phyloP scores from a whole-genome alignment of 2,888 invertebrate genomes.

The Molorchus minor region DNA sequence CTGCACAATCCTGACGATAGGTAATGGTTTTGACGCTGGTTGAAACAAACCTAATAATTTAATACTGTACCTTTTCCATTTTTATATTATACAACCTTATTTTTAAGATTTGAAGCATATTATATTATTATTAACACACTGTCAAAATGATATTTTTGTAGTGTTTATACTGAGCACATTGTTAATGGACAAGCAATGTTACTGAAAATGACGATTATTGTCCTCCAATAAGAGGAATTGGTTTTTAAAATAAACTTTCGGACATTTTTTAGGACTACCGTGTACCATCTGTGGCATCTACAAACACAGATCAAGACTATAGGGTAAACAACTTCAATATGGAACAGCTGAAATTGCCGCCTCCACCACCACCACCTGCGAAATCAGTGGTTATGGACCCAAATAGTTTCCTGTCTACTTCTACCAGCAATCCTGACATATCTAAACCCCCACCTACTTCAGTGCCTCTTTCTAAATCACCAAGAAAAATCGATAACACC shows the following conservation, averaged over 20 bases:
- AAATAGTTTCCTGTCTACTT: neutral
- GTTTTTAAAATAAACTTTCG: neutral
- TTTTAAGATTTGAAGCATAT: too few species aligned
- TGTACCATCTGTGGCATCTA: conserved; percentile 6
- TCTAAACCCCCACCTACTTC: conserved; percentile 12
- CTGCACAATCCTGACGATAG: too few species aligned
- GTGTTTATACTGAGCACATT: too few species aligned
- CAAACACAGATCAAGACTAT: conserved; percentile 56
- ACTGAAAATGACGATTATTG: too few species aligned
- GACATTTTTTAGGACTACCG: conserved; percentile 42
- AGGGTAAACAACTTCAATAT: conserved; percentile 53
- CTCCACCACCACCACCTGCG: conserved; percentile 66
- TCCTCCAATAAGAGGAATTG: too few species aligned
- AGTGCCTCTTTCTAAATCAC: conserved; percentile 24
- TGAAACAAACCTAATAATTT: too few species aligned
- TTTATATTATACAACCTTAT: too few species aligned
- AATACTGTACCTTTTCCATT: too few species aligned
- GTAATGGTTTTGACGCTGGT: too few species aligned
- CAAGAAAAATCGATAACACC: conserved; percentile 69
- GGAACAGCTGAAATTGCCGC: conserved; percentile 57
- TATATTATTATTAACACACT: too few species aligned
- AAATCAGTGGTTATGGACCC: conserved; percentile 25
- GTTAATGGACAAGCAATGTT: too few species aligned
- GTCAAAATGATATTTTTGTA: too few species aligned
- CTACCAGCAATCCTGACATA: neutral